Evolutionary conservation across 2,888 invertebrate species (phyloP).

Genomic region (Oeneis ivallda): DNA sequence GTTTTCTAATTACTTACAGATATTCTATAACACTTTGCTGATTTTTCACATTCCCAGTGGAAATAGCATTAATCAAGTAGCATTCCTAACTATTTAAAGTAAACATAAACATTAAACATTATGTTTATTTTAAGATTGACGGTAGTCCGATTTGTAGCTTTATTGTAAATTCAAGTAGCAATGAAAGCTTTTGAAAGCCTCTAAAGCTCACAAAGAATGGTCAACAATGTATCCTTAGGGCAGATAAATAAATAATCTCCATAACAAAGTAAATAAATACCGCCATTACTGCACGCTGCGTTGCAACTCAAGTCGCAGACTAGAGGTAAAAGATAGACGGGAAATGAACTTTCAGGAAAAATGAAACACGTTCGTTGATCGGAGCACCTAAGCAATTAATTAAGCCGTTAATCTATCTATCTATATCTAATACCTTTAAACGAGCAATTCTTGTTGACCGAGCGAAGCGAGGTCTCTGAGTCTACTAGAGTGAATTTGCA

Average conservation of each 20-base stretch:
- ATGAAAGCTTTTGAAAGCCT: slow-evolving; percentile 47
- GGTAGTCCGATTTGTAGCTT: slow-evolving; percentile 6
- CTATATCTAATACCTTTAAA: too few species aligned
- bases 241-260: slow-evolving; percentile 57
- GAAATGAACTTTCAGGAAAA: not conserved
- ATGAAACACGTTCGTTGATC: not conserved
- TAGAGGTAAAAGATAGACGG: not conserved
- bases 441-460: too few species aligned
- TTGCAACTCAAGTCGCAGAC: slow-evolving; percentile 30
- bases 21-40: too few species aligned
- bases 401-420: too few species aligned
- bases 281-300: slow-evolving; percentile 49
- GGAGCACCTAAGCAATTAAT: not conserved
- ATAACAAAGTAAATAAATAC: slow-evolving; percentile 67
- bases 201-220: slow-evolving; percentile 39
- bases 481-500: too few species aligned
- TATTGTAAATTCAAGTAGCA: slow-evolving; percentile 25
- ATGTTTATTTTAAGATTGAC: not conserved
- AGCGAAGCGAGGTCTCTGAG: too few species aligned
- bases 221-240: slow-evolving; percentile 34
- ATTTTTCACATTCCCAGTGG: too few species aligned
- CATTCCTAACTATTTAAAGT: too few species aligned
- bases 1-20: too few species aligned
- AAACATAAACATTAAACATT: not conserved
- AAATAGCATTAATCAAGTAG: too few species aligned